Percentiles rank a stretch among this genome's conserved stretches.
Evolutionary conservation across 1,140 invertebrate genomes (phyloP).

Genomic region (Pseudomyrmex concolor): DNA sequence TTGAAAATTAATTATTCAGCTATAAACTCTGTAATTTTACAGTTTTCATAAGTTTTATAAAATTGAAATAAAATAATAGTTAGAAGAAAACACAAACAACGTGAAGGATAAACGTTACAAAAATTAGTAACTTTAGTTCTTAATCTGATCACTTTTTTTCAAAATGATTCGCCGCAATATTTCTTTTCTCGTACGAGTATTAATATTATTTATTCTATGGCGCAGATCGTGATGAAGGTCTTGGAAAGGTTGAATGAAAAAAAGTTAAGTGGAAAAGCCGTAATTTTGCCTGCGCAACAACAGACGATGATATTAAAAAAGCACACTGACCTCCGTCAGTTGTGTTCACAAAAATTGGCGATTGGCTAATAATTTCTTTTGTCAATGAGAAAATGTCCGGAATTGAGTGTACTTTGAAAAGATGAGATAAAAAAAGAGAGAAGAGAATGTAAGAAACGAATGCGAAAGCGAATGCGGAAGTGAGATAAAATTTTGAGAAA

Average conservation of each 20-base stretch:
- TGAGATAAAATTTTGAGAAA: constrained; percentile 26
- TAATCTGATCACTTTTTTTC: background rate
- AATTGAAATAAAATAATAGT: background rate
- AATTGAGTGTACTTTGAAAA: constrained; percentile 32
- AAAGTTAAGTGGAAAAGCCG: background rate
- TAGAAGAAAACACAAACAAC: background rate
- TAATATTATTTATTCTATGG: constrained; percentile 12
- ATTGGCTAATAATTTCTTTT: constrained; percentile 18
- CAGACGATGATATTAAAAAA: background rate
- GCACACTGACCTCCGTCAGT: background rate
- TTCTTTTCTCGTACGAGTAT: background rate
- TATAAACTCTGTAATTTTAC: background rate
- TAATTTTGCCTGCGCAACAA: background rate
- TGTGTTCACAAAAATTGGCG: constrained; percentile 32
- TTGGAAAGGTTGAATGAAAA: too few relatives aligned
- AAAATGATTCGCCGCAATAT: background rate
- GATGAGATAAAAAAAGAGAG: background rate
- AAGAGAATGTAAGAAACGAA: background rate
- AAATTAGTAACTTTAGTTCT: background rate
- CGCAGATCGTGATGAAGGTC: background rate
- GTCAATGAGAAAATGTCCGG: background rate
- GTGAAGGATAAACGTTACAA: too few relatives aligned
- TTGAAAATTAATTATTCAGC: background rate
- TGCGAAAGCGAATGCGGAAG: background rate
- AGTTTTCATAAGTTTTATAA: background rate